Conservation (phyloP, 2,113 vertebrate genomes). For the Brachypodius melanocephalos region DNA sequence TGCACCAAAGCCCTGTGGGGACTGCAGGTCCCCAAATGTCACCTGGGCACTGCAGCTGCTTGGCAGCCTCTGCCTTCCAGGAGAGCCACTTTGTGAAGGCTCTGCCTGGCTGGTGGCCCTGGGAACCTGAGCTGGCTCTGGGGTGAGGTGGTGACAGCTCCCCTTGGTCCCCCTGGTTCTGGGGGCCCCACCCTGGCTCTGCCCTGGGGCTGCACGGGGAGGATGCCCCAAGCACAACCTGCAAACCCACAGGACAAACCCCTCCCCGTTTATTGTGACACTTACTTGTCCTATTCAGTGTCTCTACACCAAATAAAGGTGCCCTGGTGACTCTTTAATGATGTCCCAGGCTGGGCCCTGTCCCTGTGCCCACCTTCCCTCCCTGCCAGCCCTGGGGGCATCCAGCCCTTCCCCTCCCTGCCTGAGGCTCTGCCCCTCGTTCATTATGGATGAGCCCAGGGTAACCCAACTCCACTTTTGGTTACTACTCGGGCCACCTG, state of each 20-base stretch:
- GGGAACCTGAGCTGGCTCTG: neutral
- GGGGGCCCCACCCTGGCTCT: neutral
- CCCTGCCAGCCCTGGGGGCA: neutral
- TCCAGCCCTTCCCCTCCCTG: neutral
- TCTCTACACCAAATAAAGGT: fast-evolving
- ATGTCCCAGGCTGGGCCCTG: fast-evolving
- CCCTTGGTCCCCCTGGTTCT: fast-evolving
- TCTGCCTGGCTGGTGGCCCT: neutral
- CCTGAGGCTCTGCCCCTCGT: neutral
- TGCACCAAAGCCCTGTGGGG: neutral
- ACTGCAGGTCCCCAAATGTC: neutral
- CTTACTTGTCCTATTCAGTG: no score
- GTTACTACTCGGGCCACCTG: neutral
- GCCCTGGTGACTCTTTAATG: neutral
- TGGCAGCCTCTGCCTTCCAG: neutral
- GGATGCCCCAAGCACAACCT: neutral
- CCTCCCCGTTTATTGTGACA: neutral
- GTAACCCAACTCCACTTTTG: constrained; percentile 30
- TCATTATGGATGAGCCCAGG: constrained; percentile 19
- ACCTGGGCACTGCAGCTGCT: neutral
- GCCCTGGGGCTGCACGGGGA: fast-evolving
- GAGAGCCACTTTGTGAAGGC: neutral
- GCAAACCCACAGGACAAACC: neutral
- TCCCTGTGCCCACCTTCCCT: neutral
- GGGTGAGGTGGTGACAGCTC: neutral